A percentile compares a stretch with the other conserved stretches of the same genome.
These are phyloP conservation scores for Simalia tracyae DNA, from an alignment of 2,797 vertebrate species.

Conservation along the genomic window DNA sequence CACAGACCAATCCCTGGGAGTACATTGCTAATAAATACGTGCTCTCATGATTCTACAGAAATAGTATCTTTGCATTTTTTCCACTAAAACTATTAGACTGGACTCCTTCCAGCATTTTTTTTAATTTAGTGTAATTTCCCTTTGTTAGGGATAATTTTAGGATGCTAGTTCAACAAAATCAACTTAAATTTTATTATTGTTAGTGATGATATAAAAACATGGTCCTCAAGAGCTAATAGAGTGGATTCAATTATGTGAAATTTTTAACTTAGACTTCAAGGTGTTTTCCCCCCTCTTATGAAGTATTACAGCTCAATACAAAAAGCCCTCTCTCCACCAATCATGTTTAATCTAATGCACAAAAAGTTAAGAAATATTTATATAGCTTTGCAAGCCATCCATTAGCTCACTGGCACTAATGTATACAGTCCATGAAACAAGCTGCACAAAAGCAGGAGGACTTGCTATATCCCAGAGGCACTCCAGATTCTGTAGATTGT, in stretches of 20 bases:
- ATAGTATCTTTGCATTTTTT: conserved; percentile 62
- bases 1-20: conserved; percentile 67
- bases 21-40: conserved; percentile 56
- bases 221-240: not conserved
- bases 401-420: conserved; percentile 53
- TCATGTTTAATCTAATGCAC: conserved; percentile 47
- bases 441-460: conserved; percentile 41
- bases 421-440: conserved; percentile 50
- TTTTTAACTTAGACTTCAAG: conserved; percentile 28
- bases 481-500: conserved; percentile 55
- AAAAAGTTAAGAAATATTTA: conserved; percentile 58
- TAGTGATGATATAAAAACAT: not conserved
- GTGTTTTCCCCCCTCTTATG: not conserved
- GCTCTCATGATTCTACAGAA: conserved; percentile 53
- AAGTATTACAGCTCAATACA: not conserved
- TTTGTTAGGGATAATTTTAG: not conserved
- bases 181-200: not conserved
- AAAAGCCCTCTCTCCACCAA: conserved; percentile 38
- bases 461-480: conserved; percentile 43
- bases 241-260: not conserved
- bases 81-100: conserved; percentile 48
- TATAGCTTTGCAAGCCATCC: conserved; percentile 45
- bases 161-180: conserved; percentile 11
- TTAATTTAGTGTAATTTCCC: conserved; percentile 32
- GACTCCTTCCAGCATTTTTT: conserved; percentile 22